Evolutionary conservation across 2,888 invertebrate genomes (phyloP).

Genomic region (Cylindroiulus punctatus): DNA sequence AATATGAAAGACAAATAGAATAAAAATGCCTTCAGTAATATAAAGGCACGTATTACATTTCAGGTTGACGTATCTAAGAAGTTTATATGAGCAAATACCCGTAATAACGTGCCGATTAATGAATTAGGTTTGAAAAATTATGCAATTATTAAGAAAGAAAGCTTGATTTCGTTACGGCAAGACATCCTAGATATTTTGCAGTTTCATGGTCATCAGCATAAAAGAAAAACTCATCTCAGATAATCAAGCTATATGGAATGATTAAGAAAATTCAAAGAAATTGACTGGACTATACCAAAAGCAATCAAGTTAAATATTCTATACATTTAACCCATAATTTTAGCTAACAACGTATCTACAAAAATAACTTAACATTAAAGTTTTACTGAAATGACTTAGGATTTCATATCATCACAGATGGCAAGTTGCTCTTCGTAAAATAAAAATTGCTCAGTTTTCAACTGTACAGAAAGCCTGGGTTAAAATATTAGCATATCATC

Average conservation of each 20-base stretch:
- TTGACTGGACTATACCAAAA: neutral
- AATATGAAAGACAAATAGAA: no score
- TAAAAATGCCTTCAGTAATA: no score
- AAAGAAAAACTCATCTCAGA: neutral
- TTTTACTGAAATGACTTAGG: constrained; percentile 25
- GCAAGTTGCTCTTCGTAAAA: neutral
- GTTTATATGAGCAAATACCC: no score
- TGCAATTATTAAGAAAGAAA: no score
- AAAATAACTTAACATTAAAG: neutral
- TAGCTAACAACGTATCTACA: neutral
- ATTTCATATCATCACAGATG: constrained; percentile 20
- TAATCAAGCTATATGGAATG: neutral
- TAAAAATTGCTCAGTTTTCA: neutral
- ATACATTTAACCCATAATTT: neutral
- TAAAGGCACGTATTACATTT: no score
- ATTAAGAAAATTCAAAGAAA: neutral
- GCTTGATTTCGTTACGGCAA: no score
- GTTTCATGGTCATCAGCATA: neutral
- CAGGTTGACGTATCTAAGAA: no score
- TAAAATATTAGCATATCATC: neutral
- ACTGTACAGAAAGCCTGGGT: neutral
- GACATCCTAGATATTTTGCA: neutral
- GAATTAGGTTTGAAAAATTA: no score
- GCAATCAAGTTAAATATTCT: neutral
- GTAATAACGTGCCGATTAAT: no score